Percentiles rank a stretch among this genome's conserved stretches.
These are phyloP conservation scores for Melipona quadrifasciata DNA, from an alignment of 1,140 invertebrate genomes.

Conservation along the genomic window DNA sequence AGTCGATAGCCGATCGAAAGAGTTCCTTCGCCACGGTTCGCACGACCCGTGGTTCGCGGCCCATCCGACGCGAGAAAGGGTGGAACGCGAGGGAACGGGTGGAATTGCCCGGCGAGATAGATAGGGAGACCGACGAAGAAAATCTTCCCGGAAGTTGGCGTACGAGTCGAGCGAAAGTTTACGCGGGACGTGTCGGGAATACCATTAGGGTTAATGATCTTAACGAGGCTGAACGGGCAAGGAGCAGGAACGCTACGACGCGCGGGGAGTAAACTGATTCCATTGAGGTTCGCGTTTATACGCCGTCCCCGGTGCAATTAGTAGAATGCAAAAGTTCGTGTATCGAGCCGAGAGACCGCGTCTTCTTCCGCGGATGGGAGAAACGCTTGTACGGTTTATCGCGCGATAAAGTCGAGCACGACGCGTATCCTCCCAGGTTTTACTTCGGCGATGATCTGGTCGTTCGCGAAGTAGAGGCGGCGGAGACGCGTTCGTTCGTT, in stretches of 20 bases:
- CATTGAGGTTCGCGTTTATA: not conserved
- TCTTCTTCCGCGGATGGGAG: not conserved
- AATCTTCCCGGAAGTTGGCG: slow-evolving; percentile 54
- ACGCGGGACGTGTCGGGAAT: slow-evolving; percentile 52
- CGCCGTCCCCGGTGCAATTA: slow-evolving; percentile 9
- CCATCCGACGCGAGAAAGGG: slow-evolving; percentile 17
- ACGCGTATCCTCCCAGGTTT: not conserved
- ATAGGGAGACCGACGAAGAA: slow-evolving; percentile 36
- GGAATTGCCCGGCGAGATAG: not conserved
- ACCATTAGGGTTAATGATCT: slow-evolving; percentile 62
- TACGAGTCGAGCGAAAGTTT: slow-evolving; percentile 40
- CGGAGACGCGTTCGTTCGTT: too few species aligned
- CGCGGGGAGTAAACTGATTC: slow-evolving; percentile 31
- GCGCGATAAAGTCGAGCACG: not conserved
- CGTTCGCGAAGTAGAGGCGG: not conserved
- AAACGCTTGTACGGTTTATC: not conserved
- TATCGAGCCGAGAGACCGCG: slow-evolving; percentile 3
- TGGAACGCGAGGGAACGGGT: not conserved
- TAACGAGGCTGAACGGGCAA: slow-evolving; percentile 60
- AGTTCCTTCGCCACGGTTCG: slow-evolving; percentile 31
- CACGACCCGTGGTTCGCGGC: too few species aligned
- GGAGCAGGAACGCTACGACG: slow-evolving; percentile 33
- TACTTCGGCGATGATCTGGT: not conserved
- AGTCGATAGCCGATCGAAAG: slow-evolving; percentile 53
- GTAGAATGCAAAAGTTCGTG: not conserved